Evolutionary conservation across 2,888 invertebrate species (phyloP), one percentile per base, ranked within the genome.

Genomic region (Tuberolachnus salignus): DNA sequence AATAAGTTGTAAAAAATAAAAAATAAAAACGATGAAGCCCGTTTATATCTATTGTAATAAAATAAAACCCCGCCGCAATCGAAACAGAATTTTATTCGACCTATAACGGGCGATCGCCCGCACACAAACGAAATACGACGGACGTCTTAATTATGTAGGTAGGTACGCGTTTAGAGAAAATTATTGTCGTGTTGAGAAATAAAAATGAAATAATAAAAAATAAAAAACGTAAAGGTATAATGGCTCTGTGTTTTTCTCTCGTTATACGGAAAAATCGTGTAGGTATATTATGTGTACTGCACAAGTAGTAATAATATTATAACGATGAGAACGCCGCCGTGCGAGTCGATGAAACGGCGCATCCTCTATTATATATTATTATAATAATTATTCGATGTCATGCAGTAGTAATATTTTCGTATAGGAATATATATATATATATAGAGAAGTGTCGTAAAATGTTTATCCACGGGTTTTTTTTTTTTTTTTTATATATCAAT

Each of bases 401-500:
- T 49, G 46, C 71, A 46, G 59, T 71, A 49, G 71, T 71, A 59
- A 4, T 3, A 71, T 71, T 71, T 71, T 71, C 46, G 46, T 49
- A 26, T 6, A 6, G 34, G 34, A 34, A 34, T 34, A 6, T 34
- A 6, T 34, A 34, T 34, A 34, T n/a, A 34, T 34, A 34, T 34
- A 34, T 6, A 34, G 23, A 26, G 57, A 71, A 70, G 21, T 71
- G 71, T 71, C 71, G 23, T 71, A 46, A 71, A 71, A 46, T 71
- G 59, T 71, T 71, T 46, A 59, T 59, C 46, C 71, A 26, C 57
- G 23, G 34, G 3, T 34, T 34, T 34, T 34, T 34, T 34, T 34
- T 34, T 34, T 71, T 71, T 59, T 71, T 46, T 46, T 71, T 66
- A 57, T 26, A 34, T 59, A 71, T 71, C 59, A 71, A 71, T 59